These are phyloP conservation scores for Nebria brevicollis DNA, from an alignment of 2,888 invertebrate species.

Conservation along the genomic window DNA sequence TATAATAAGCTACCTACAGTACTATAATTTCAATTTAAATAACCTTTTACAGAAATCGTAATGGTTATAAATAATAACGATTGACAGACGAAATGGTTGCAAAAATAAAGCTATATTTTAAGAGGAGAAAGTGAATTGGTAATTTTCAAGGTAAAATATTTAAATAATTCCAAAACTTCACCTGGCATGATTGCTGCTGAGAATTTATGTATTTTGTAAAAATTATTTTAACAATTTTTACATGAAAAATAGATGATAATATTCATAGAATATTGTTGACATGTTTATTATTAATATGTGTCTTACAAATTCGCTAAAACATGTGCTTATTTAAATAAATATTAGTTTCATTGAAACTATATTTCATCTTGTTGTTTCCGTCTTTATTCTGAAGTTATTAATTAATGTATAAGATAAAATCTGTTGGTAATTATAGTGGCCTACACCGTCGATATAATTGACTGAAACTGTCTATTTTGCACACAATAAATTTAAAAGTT, in stretches of 20 bases:
- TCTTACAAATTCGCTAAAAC: too few relatives aligned
- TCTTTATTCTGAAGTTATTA: not conserved
- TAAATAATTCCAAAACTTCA: not conserved
- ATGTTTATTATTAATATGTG: too few relatives aligned
- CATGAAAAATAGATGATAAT: too few relatives aligned
- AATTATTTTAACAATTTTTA: not conserved
- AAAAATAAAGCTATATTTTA: not conserved
- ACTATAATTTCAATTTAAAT: too few relatives aligned
- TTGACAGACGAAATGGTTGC: not conserved
- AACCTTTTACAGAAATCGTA: not conserved
- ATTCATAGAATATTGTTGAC: too few relatives aligned
- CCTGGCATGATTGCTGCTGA: not conserved
- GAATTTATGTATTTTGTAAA: not conserved
- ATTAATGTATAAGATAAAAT: not conserved
- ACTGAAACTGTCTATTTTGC: constrained; percentile 22
- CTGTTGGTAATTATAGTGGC: not conserved
- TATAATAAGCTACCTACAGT: too few relatives aligned
- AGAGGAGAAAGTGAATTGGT: not conserved
- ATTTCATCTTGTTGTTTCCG: too few relatives aligned
- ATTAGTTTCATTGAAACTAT: too few relatives aligned
- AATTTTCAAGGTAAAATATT: not conserved
- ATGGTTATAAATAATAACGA: not conserved
- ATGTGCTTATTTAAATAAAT: too few relatives aligned
- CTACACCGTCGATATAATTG: not conserved
- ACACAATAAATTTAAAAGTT: constrained; percentile 18